A percentile compares a stretch with the other conserved stretches of the same genome.
Evolutionary conservation across 2,888 invertebrate species (phyloP).

Genomic region (Nycteola revayana): DNA sequence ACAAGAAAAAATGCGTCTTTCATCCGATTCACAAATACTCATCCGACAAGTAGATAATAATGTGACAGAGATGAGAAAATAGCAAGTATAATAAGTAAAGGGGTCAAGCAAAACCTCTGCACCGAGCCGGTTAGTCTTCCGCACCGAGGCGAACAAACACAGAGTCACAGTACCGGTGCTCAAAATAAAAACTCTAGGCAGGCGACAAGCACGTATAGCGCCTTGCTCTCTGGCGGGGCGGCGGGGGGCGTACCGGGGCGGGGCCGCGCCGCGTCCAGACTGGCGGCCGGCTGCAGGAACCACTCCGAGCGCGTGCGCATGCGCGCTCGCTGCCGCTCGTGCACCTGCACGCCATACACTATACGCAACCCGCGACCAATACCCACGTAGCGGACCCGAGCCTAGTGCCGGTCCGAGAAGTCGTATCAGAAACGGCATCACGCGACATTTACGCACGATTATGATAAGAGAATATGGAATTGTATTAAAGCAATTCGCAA

Average conservation of each 20-base stretch:
- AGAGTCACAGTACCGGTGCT: constrained; percentile 67
- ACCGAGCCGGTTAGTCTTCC: constrained; percentile 57
- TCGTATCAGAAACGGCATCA: no score
- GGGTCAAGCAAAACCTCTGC: constrained; percentile 43
- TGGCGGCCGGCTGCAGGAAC: constrained; percentile 91
- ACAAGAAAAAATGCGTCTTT: no score
- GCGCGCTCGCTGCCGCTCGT: constrained; percentile 97
- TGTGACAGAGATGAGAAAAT: no score
- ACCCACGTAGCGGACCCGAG: not conserved
- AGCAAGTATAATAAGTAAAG: no score
- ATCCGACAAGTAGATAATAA: no score
- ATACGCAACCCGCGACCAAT: constrained; percentile 17
- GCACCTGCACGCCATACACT: constrained; percentile 85
- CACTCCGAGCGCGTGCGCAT: constrained; percentile 99
- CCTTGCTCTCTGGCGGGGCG: constrained; percentile 59
- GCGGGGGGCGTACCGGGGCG: constrained; percentile 67
- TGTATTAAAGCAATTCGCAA: no score
- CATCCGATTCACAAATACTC: no score
- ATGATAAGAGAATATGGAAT: no score
- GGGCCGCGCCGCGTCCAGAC: constrained; percentile 69
- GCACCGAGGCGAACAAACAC: constrained; percentile 71
- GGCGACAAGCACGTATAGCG: constrained; percentile 79
- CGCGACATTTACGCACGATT: no score
- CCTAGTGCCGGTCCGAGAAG: no score
- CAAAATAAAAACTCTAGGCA: constrained; percentile 82